Evolutionary conservation across 2,113 vertebrate genomes (phyloP), one percentile per base, ranked within the genome.

Genomic region (Petrocephalus zakoni): DNA sequence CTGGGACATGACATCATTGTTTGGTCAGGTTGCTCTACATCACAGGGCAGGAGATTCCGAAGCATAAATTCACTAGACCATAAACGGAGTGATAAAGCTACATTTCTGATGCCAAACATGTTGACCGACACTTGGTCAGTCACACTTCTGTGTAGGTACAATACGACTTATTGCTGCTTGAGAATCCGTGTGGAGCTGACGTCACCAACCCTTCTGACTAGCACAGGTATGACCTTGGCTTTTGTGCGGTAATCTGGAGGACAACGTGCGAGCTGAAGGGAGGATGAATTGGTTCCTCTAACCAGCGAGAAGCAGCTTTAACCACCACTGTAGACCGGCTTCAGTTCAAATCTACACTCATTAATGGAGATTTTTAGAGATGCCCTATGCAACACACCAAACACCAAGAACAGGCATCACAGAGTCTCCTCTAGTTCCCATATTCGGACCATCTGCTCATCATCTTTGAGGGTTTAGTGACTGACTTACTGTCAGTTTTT

Each of bases 401-500:
- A 49, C 47, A 49, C 47, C 47, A 49, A 49, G n/a, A 64, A 64
- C 9, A 13, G 61, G 25, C 61, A 29, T 29, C 61, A 4, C 52
- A 29, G 61, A n/a, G 58, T 64, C 61, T 25, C 61, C 61, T 1
- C 8, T 64, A 64, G n/a, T 64, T 10, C 25, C 61, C 61, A 68
- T 29, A 29, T 68, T 68, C 10, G 13, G 61, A 68, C 25, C 25
- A 68, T 68, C 61, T 15, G 61, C 61, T 61, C 15, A 22, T 21
- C 22, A 21, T 47, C 87, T 87, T 87, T 85, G 58, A 72, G 64
- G 88, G 55, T 82, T 75, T 88, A 83, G 51, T 68, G 83, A 37
- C 83, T 90, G 61, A n/a, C 9, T 52, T 88, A 88, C 89, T 91
- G 88, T 90, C 90, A 90, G 89, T 49, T 85, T 55, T 88, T 22